Evolutionary conservation across 1,140 invertebrate species (phyloP), one percentile per base, ranked within the genome.

Genomic region (Ostrea denselamellosa): DNA sequence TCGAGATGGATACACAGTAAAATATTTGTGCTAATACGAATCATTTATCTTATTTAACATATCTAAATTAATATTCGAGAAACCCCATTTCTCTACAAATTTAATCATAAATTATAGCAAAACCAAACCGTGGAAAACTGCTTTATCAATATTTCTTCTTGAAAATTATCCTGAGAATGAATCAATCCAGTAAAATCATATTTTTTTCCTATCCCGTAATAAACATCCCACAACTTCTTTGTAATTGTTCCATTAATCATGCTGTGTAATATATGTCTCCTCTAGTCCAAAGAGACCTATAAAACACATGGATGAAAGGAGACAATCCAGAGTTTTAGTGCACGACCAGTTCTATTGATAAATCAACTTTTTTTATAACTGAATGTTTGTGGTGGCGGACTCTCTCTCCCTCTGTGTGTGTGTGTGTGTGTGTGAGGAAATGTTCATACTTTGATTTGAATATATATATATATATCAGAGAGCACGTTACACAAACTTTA

Each of bases 171-270:
- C 34, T 44, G 34, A 44, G 34, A 44, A 44, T 44, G 34, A 44
- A 44, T 44, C 34, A 44, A 44, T 44, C 34, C 34, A 44, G 34
- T 44, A 44, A 44, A 44, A 44, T 44, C 1, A 44, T n/a, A n/a
- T 44, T 44, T 44, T 77, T 77, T 77, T 25, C 25, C 22, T 34
- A 77, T 77, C 68, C 68, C 9, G 25, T 25, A 77, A 34, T 34
- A 77, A 77, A 77, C 25, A 77, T 14, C 28, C 25, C 68, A 77
- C 25, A 77, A 14, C 28, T 77, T 34, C 68, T 28, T 14, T 14
- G 68, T 28, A 34, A 77, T 77, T 22, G 68, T 77, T 77, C 68
- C 25, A 77, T 77, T 25, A 77, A 77, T 77, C 68, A 77, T n/a
- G n/a, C n/a, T n/a, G n/a, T n/a, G n/a, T 28, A 77, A 77, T 77